Percentiles rank a stretch among this genome's conserved stretches.
phyloP scores from a whole-genome alignment of 2,888 invertebrate species.

The Torymus aiolomorphi region DNA sequence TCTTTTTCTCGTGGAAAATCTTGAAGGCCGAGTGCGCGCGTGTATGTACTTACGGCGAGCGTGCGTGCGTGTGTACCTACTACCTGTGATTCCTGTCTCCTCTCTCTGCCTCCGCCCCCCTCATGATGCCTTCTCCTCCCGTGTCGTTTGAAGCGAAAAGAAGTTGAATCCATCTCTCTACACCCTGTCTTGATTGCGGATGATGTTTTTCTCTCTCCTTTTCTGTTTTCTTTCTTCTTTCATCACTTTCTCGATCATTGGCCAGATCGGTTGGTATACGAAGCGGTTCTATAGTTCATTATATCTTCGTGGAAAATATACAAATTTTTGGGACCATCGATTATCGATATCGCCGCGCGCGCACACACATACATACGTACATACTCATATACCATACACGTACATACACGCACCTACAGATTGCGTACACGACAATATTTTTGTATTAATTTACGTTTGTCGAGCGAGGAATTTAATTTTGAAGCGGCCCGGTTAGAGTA shows the following conservation, averaged over 20 bases:
- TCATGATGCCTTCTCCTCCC: neutral
- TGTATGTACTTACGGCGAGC: neutral
- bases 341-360: constrained; percentile 47
- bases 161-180: neutral
- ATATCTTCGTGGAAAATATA: constrained; percentile 13
- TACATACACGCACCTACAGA: constrained; percentile 15
- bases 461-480: constrained; percentile 48
- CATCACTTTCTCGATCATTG: neutral
- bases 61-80: neutral
- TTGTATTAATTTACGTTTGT: constrained; percentile 38
- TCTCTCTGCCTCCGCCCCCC: neutral
- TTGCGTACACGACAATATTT: constrained; percentile 48
- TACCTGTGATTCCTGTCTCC: too few relatives aligned
- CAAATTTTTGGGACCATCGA: constrained; percentile 60
- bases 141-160: constrained; percentile 2
- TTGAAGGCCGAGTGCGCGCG: constrained; percentile 20
- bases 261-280: neutral
- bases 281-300: constrained; percentile 29
- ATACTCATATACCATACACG: neutral
- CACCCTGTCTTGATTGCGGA: constrained; percentile 9
- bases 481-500: constrained; percentile 9
- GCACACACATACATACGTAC: constrained; percentile 9
- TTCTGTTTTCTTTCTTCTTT: too few relatives aligned
- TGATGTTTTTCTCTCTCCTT: neutral
- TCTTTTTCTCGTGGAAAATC: neutral